Conservation (phyloP, 2,113 vertebrate genomes). For the Corvus hawaiiensis region DNA sequence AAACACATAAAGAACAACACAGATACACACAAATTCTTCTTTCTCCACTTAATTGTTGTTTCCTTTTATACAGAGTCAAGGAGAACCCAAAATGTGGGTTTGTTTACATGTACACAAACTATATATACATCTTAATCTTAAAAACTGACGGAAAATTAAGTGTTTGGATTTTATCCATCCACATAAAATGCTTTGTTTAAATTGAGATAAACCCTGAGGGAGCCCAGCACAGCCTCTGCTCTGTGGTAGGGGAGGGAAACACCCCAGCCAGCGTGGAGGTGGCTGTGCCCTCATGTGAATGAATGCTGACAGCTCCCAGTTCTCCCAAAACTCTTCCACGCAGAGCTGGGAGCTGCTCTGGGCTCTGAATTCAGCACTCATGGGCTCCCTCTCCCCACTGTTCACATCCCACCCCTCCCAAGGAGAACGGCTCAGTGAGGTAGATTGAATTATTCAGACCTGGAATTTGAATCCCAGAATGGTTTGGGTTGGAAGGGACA, state of each 20-base stretch:
- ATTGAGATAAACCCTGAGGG: background rate
- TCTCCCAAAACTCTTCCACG: background rate
- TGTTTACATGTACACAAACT: background rate
- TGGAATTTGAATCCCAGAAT: background rate
- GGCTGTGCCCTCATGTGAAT: fast-evolving
- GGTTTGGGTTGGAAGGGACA: background rate
- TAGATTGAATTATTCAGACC: fast-evolving
- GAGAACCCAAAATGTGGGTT: background rate
- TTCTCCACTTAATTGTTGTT: background rate
- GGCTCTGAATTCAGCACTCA: background rate
- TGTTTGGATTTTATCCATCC: background rate
- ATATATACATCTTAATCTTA: background rate
- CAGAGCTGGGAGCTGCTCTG: fast-evolving
- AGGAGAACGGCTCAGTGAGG: fast-evolving
- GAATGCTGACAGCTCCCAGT: fast-evolving
- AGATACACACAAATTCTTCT: background rate
- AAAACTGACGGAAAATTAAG: background rate
- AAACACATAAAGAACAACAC: background rate
- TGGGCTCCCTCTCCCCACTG: background rate
- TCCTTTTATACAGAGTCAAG: background rate
- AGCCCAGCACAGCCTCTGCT: background rate
- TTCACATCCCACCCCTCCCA: background rate
- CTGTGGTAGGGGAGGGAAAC: background rate
- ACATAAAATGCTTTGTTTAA: background rate
- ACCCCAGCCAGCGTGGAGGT: fast-evolving